Evolutionary conservation across 64 coral and sea anemone species (phyloP).

Genomic region (Catalaphyllia jardinei): DNA sequence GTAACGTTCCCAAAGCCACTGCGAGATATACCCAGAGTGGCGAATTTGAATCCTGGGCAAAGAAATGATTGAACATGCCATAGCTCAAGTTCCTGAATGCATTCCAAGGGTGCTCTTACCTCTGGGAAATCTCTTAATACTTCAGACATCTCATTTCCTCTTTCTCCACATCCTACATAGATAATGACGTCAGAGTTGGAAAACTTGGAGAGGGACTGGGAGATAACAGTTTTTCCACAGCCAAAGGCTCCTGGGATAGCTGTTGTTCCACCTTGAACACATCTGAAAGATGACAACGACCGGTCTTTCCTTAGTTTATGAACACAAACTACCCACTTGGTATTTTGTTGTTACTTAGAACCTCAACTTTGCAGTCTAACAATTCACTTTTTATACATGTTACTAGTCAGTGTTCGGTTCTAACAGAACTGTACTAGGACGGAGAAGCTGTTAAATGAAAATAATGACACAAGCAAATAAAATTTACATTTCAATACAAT

Average conservation of each 20-base stretch:
- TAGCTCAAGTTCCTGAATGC: background rate
- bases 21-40: too few relatives aligned
- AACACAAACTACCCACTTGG: too few relatives aligned
- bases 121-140: slow-evolving; percentile 99
- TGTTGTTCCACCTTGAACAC: slow-evolving; percentile 98
- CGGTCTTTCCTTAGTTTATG: background rate
- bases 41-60: background rate
- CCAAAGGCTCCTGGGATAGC: slow-evolving; percentile 99
- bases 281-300: slow-evolving; percentile 28
- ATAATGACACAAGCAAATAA: too few relatives aligned
- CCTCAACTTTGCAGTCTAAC: too few relatives aligned
- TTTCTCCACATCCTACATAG: slow-evolving; percentile 98
- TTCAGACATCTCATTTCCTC: slow-evolving; percentile 99
- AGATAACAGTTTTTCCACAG: slow-evolving; percentile 99
- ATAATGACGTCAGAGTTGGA: slow-evolving; percentile 99
- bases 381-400: too few relatives aligned
- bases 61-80: background rate
- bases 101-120: slow-evolving; percentile 45
- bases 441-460: too few relatives aligned
- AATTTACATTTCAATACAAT: too few relatives aligned
- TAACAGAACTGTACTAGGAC: too few relatives aligned
- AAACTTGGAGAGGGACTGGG: slow-evolving; percentile 96
- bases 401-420: too few relatives aligned
- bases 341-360: too few relatives aligned
- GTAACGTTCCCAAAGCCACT: too few relatives aligned